These are phyloP conservation scores for Bombus pyrosoma DNA, from an alignment of 1,140 invertebrate species.

Conservation along the genomic window DNA sequence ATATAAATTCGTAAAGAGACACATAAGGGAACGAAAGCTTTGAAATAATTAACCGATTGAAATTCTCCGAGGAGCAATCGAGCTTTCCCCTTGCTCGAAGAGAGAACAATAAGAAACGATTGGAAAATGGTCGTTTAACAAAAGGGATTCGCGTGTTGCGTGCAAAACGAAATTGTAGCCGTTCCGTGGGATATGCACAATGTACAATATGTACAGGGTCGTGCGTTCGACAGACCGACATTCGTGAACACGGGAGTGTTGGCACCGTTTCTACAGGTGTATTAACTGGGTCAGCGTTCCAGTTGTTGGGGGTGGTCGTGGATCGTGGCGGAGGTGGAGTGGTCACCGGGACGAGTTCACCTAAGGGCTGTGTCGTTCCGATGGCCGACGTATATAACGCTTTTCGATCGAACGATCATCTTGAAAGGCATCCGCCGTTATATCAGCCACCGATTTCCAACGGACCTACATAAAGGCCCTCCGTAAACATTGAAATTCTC, in stretches of 20 bases:
- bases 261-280: slow-evolving; percentile 67
- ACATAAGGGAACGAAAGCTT: not conserved
- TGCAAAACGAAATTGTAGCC: slow-evolving; percentile 39
- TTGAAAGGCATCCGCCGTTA: slow-evolving; percentile 25
- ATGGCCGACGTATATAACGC: slow-evolving; percentile 38
- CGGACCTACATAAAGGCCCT: not conserved
- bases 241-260: slow-evolving; percentile 46
- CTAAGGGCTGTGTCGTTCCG: slow-evolving; percentile 43
- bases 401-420: slow-evolving; percentile 48
- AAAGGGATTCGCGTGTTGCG: slow-evolving; percentile 57
- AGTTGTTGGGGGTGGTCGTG: slow-evolving; percentile 58
- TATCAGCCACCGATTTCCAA: not conserved
- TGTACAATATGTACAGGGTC: slow-evolving; percentile 8
- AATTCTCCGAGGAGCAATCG: not conserved
- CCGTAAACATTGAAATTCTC: not conserved
- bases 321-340: slow-evolving; percentile 16
- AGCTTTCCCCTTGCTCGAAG: not conserved
- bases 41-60: not conserved
- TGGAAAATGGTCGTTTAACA: slow-evolving; percentile 34
- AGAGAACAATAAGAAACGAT: slow-evolving; percentile 23
- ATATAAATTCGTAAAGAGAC: not conserved
- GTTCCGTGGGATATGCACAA: slow-evolving; percentile 42
- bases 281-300: slow-evolving; percentile 70
- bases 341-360: slow-evolving; percentile 63
- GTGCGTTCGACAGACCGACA: slow-evolving; percentile 52